Percentiles rank a stretch among this genome's conserved stretches.
Evolutionary conservation across 2,888 invertebrate species (phyloP).

Genomic region (Spatulosminthurus flaviceps): DNA sequence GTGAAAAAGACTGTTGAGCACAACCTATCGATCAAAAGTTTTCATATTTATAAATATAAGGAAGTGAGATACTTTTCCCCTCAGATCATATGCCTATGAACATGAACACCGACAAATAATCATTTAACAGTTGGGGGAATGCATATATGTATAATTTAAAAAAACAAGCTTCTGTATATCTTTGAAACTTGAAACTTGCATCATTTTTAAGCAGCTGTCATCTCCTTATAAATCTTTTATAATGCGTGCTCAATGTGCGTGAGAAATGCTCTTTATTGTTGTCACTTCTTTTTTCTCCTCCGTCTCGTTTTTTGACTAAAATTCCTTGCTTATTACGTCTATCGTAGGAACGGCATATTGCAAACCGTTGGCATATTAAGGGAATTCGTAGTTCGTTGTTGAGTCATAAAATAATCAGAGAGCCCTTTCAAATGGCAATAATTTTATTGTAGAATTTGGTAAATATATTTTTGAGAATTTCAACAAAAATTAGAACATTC

Average conservation of each 20-base stretch:
- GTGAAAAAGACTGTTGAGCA: too few species aligned
- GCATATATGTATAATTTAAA: too few species aligned
- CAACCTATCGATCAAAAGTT: too few species aligned
- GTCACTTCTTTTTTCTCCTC: neutral
- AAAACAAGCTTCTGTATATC: too few species aligned
- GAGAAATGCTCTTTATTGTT: constrained; percentile 14
- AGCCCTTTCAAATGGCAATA: too few species aligned
- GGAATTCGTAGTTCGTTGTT: neutral
- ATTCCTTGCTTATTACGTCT: too few species aligned
- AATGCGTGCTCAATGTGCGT: constrained; percentile 18
- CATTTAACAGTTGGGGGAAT: too few species aligned
- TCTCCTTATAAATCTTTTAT: neutral
- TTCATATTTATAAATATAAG: neutral
- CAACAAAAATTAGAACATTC: neutral
- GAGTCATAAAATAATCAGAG: neutral
- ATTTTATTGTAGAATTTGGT: neutral
- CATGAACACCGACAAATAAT: too few species aligned
- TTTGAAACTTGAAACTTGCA: neutral
- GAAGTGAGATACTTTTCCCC: constrained; percentile 13
- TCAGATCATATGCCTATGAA: neutral
- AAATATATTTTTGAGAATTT: neutral
- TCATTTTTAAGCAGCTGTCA: neutral
- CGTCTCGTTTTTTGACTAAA: neutral
- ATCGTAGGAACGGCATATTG: too few species aligned
- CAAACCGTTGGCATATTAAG: too few species aligned